Evolutionary conservation across 2,797 vertebrate genomes (phyloP).

Genomic region (Fistularia tabacaria): DNA sequence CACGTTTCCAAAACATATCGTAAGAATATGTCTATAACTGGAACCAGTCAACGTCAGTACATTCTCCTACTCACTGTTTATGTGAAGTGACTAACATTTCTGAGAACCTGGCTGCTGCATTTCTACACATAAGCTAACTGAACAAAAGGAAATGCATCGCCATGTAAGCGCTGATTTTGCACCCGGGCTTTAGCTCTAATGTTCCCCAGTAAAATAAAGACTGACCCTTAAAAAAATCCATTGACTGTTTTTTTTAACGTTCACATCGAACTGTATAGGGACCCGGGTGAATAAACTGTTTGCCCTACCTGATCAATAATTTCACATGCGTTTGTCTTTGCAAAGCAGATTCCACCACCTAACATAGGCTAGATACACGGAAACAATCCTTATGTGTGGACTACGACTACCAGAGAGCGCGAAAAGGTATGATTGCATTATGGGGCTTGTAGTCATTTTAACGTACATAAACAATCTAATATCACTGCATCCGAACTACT

Average conservation of each 20-base stretch:
- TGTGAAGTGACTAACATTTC: slow-evolving; percentile 5
- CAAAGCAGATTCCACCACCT: slow-evolving; percentile 70
- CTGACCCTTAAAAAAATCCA: neutral
- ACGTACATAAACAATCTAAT: too few species aligned
- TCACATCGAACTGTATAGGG: slow-evolving; percentile 1
- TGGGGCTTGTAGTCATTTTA: slow-evolving; percentile 45
- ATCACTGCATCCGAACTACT: too few species aligned
- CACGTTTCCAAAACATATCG: slow-evolving; percentile 8
- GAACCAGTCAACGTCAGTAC: neutral
- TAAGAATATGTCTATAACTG: neutral
- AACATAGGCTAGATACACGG: slow-evolving; percentile 53
- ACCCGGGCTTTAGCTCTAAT: slow-evolving; percentile 19
- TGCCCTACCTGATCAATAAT: slow-evolving; percentile 74
- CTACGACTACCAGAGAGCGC: slow-evolving; percentile 62
- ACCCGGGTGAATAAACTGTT: slow-evolving; percentile 15
- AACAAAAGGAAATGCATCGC: slow-evolving; percentile 75
- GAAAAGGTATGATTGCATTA: slow-evolving; percentile 1
- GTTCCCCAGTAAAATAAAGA: slow-evolving; percentile 6
- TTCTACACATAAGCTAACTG: slow-evolving; percentile 57
- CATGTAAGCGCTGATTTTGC: slow-evolving; percentile 57
- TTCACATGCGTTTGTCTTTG: slow-evolving; percentile 77
- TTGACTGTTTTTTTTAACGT: neutral
- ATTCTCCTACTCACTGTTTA: neutral
- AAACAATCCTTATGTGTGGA: slow-evolving; percentile 45
- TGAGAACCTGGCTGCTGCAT: slow-evolving; percentile 21